Evolutionary conservation across 2,797 vertebrate genomes (phyloP).

Genomic region (Tympanoctomys barrerae): DNA sequence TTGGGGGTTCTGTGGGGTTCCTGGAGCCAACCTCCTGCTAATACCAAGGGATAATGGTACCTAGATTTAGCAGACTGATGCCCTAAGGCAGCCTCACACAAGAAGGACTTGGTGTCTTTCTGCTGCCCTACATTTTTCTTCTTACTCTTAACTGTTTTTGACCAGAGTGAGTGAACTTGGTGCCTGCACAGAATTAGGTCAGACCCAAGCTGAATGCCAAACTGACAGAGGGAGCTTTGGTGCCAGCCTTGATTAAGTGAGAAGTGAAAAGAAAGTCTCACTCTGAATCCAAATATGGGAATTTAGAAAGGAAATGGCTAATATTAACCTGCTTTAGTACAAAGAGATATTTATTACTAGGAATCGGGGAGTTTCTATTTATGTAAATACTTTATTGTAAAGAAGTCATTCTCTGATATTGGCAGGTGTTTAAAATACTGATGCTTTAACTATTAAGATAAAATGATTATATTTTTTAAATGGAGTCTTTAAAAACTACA

Average conservation of each 20-base stretch:
- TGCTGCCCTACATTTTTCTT: background rate
- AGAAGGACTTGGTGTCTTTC: background rate
- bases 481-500: background rate
- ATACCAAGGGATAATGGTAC: background rate
- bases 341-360: conserved; percentile 48
- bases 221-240: conserved; percentile 38
- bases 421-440: conserved; percentile 19
- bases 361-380: background rate
- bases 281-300: conserved; percentile 78
- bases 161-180: conserved; percentile 4
- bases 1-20: background rate
- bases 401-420: background rate
- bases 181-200: conserved; percentile 74
- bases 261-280: conserved; percentile 69
- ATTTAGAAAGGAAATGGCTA: conserved; percentile 65
- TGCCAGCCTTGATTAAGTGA: conserved; percentile 66
- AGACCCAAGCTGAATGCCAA: conserved; percentile 68
- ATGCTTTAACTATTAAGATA: background rate
- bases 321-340: conserved; percentile 62
- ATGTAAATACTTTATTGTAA: conserved; percentile 23
- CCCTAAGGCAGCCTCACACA: no score
- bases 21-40: background rate
- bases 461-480: background rate
- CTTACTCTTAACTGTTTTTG: conserved; percentile 23
- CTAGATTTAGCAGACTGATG: background rate